Evolutionary conservation across 2,797 vertebrate genomes (phyloP), one percentile per base, ranked within the genome.

Genomic region (Characodon lateralis): DNA sequence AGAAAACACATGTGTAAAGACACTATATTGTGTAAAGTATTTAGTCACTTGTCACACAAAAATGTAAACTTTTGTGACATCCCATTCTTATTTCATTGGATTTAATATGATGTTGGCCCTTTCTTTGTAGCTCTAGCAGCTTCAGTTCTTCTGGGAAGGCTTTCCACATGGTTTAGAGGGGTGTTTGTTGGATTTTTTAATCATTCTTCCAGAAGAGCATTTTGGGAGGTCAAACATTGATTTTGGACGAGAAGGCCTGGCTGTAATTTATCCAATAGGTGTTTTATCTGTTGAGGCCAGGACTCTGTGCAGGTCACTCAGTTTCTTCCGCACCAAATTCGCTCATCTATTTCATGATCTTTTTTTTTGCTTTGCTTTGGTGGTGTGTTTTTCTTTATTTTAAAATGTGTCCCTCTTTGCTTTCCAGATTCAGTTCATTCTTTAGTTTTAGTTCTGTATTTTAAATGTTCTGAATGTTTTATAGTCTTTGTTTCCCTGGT

Each of bases 21-120:
- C 65, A n/a, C 39, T 43, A 68, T 68, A 68, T 68, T 68, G 65
- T 24, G 39, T 68, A 41, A 43, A 13, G 65, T 68, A 43, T 68
- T 46, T 43, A 14, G 22, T 68, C 65, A 68, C 22, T n/a, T n/a
- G 65, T 43, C 35, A 24, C 63, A 35, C 22, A 22, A 66, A 66
- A 24, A 66, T 39, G 41, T 12, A 9, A 66, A 66, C 5, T 43
- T 68, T 10, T n/a, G 10, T 43, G 24, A 12, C 12, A 46, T 68
- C 5, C 12, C 20, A 14, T 39, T 43, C 35, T 24, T 13, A 13
- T 5, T 24, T 22, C 5, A 66, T 41, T 24, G 39, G 9, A 1
- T 39, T 65, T 22, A 10, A 35, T 16, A 65, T 65, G 16, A 39
- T 65, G 9, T 22, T 31, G 61, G 4, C 4, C 18, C 20, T 41